These are phyloP conservation scores for Eucriotettix oculatus DNA, from an alignment of 2,888 invertebrate genomes.

Conservation along the genomic window DNA sequence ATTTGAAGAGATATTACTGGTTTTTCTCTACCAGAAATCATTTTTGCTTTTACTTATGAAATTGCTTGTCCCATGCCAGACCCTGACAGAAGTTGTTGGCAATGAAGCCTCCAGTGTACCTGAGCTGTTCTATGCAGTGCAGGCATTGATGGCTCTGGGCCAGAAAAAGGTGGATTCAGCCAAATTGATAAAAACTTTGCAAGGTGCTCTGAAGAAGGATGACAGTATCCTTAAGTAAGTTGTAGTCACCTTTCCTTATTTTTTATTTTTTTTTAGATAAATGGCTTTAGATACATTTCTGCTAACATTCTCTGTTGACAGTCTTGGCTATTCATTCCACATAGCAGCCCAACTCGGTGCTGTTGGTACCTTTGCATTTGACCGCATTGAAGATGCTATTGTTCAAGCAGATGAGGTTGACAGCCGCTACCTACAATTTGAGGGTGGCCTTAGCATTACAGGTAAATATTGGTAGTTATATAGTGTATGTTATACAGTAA, in stretches of 20 bases:
- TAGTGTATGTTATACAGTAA: too few species aligned
- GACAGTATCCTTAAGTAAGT: conserved; percentile 55
- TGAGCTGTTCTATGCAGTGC: conserved; percentile 60
- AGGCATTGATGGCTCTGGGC: conserved; percentile 48
- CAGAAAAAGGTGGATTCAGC: conserved; percentile 41
- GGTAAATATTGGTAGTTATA: conserved; percentile 17
- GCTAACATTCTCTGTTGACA: conserved; percentile 23
- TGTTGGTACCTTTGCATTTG: conserved; percentile 46
- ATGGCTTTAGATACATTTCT: not conserved
- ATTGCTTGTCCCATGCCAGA: too few species aligned
- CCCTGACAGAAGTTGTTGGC: conserved; percentile 33
- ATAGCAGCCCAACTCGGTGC: conserved; percentile 59
- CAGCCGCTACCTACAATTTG: conserved; percentile 74
- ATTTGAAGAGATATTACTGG: too few species aligned
- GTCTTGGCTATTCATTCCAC: conserved; percentile 70
- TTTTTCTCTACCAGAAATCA: too few species aligned
- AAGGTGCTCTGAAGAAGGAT: conserved; percentile 67
- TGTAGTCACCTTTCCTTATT: not conserved
- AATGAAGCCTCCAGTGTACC: conserved; percentile 46
- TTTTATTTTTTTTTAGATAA: not conserved
- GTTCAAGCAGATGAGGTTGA: conserved; percentile 93
- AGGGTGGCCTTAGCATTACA: conserved; percentile 73
- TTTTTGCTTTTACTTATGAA: too few species aligned
- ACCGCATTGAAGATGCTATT: conserved; percentile 79
- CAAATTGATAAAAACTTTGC: conserved; percentile 54